These are phyloP conservation scores for Heliothis subflexa DNA, from an alignment of 1,140 invertebrate species.

Conservation along the genomic window DNA sequence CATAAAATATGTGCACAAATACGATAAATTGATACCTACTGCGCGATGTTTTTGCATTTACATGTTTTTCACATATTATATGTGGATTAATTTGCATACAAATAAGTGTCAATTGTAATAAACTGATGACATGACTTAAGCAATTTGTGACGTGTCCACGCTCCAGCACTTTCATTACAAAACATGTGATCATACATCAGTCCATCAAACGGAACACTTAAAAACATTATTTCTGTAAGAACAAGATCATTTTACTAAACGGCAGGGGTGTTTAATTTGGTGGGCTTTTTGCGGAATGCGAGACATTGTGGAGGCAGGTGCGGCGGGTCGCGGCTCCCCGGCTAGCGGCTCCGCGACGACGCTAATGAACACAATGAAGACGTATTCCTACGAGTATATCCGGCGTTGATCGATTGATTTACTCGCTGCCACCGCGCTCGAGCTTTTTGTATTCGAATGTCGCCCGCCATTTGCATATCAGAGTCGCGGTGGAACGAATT, in stretches of 20 bases:
- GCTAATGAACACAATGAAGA: slow-evolving; percentile 86
- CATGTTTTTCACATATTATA: slow-evolving; percentile 6
- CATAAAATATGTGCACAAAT: background rate
- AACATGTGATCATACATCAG: slow-evolving; percentile 32
- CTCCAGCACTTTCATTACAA: slow-evolving; percentile 1
- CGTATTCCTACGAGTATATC: slow-evolving; percentile 80
- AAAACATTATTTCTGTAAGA: slow-evolving; percentile 29
- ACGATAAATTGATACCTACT: slow-evolving; percentile 12
- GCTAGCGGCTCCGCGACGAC: slow-evolving; percentile 62
- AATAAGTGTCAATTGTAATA: slow-evolving; percentile 23
- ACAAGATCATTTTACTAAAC: slow-evolving; percentile 48
- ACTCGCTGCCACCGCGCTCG: slow-evolving; percentile 82
- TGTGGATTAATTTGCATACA: slow-evolving; percentile 20
- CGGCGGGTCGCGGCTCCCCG: slow-evolving; percentile 54
- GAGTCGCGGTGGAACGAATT: slow-evolving; percentile 68
- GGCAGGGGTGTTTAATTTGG: slow-evolving; percentile 58
- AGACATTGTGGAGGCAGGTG: slow-evolving; percentile 77
- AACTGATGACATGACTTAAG: slow-evolving; percentile 18
- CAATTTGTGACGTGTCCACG: slow-evolving; percentile 33
- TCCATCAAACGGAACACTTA: slow-evolving; percentile 31
- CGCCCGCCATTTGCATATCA: slow-evolving; percentile 81
- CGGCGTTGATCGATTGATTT: slow-evolving; percentile 86
- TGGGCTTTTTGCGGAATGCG: slow-evolving; percentile 69
- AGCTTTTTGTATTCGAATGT: slow-evolving; percentile 85
- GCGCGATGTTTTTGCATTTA: slow-evolving; percentile 6